phyloP scores from a whole-genome alignment of 2,113 vertebrate genomes.

The Oriolus oriolus region DNA sequence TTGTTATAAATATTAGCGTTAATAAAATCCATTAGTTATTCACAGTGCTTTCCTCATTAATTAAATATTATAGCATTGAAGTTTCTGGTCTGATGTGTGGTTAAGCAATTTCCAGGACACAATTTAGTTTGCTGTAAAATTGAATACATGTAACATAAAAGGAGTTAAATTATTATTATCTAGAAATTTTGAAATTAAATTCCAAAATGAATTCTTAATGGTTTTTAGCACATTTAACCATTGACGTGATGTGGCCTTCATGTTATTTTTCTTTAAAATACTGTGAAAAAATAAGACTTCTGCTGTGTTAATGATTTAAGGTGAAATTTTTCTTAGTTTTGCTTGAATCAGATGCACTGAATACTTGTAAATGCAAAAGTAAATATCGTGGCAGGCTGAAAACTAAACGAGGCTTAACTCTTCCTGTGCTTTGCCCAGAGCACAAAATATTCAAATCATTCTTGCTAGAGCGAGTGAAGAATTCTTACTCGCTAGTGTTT shows the following conservation, averaged over 20 bases:
- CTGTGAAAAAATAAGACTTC: neutral
- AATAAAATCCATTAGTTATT: constrained; percentile 28
- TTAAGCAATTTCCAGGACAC: neutral
- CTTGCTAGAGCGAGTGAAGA: neutral
- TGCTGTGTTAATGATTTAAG: neutral
- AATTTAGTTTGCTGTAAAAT: neutral
- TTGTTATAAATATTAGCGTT: neutral
- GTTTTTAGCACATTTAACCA: neutral
- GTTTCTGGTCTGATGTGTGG: neutral
- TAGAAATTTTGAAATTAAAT: neutral
- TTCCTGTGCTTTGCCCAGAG: neutral
- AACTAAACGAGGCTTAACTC: neutral
- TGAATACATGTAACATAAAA: neutral
- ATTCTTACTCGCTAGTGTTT: neutral
- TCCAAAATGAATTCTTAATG: neutral
- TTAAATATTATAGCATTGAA: neutral
- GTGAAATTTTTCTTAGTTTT: neutral
- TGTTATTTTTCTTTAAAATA: neutral
- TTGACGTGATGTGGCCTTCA: neutral
- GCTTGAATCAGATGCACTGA: neutral
- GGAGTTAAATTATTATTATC: neutral
- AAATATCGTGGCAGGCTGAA: neutral
- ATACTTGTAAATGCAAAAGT: neutral
- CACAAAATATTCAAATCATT: neutral
- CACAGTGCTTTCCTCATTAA: neutral